Evolutionary conservation across 2,888 invertebrate genomes (phyloP), one percentile per base, ranked within the genome.

Genomic region (Scaptomyza polygonia): DNA sequence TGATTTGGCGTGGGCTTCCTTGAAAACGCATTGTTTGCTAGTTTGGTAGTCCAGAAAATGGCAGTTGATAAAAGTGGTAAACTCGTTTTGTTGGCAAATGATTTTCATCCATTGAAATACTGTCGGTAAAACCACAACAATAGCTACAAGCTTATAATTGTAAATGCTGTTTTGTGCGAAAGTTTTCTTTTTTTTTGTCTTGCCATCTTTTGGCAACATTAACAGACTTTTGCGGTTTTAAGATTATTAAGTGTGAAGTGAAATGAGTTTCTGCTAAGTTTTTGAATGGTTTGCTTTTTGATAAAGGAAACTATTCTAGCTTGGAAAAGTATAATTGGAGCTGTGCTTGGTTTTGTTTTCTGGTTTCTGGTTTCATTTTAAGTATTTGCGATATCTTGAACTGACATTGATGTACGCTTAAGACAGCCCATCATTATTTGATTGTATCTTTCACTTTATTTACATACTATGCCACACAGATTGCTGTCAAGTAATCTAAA

Each of bases 1-100:
- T 84, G 72, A 78, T 69, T 80, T 47, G 70, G 76, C 67, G 62
- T 73, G 76, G 72, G 76, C 42, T 76, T 30, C 54, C 53, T 55
- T 14, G n/a, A 48, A 32, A 55, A 45, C 52, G 55, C 64, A 74
- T 74, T 74, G 75, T 72, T 67, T 48, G 43, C 8, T 25, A 49
- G 51, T 27, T 54, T 30, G 27, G 54, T 36, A 12, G 48, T 63
- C 54, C 58, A 30, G 36, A 29, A 53, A 32, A 29, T n/a, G n/a
- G 51, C 67, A 43, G 47, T 67, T 67, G 74, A 73, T 73, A 73
- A 68, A 58, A 72, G 58, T 48, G 52, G 43, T 48, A 47, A 69
- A 51, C 63, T 52, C 67, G 59, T 43, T 70, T 54, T 73, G n/a
- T 74, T 64, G 61, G 72, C 67, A 67, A 71, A 70, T 59, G 55